A percentile compares a stretch with the other conserved stretches of the same genome.
Evolutionary conservation across 2,113 vertebrate species (phyloP).

Genomic region (Marcusenius ussheri): DNA sequence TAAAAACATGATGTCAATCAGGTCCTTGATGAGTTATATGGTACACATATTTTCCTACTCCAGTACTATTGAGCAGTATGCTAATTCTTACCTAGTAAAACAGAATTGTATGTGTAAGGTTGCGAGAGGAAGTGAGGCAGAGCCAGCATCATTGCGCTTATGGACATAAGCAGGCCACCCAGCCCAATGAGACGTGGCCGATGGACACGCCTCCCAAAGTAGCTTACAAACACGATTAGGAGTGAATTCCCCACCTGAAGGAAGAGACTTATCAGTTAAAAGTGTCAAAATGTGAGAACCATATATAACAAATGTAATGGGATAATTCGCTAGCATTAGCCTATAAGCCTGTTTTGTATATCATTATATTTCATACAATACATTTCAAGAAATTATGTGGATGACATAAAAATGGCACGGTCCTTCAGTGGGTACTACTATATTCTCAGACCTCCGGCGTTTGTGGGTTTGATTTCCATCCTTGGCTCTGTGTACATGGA

Average conservation of each 20-base stretch:
- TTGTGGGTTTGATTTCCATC: not conserved
- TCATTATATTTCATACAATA: not conserved
- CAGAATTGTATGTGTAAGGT: slow-evolving; percentile 64
- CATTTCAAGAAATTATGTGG: not conserved
- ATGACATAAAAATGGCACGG: not conserved
- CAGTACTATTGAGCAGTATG: not conserved
- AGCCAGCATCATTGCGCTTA: slow-evolving; percentile 78
- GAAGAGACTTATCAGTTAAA: slow-evolving; percentile 28
- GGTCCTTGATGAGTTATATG: not conserved
- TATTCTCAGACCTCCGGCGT: not conserved
- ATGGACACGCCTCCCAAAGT: slow-evolving; percentile 83
- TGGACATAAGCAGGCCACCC: slow-evolving; percentile 76
- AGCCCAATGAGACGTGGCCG: slow-evolving; percentile 79
- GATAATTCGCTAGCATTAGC: not conserved
- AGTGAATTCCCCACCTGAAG: slow-evolving; percentile 78
- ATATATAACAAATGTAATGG: not conserved
- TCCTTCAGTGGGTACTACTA: not conserved
- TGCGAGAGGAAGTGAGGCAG: slow-evolving; percentile 86
- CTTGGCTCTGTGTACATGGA: not conserved
- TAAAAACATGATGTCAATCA: not conserved
- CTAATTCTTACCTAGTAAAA: slow-evolving; percentile 50
- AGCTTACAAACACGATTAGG: slow-evolving; percentile 93
- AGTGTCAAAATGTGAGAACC: not conserved
- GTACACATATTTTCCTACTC: not conserved
- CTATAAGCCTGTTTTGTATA: not conserved